Base-by-base conservation (phyloP, 2,888 invertebrate species). In the Cosmia pyralina region DNA sequence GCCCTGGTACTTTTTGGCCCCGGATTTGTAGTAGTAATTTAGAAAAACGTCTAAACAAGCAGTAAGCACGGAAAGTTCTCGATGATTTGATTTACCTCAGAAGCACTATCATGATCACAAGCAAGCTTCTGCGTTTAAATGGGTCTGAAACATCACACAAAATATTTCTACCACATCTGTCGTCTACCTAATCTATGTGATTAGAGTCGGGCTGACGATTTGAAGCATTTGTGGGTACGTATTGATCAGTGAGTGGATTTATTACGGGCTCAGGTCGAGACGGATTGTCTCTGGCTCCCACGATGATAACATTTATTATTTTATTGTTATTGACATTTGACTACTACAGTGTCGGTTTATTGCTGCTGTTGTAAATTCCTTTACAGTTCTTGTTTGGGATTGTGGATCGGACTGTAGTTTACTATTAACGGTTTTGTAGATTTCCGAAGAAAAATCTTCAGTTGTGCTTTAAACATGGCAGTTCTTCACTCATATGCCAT, bases 241-340 rank as follows among this genome's bases (percentile, higher is more conserved):
- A 94, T 94, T 93, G 94, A 93, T 93, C 89, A 88, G 82, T 90
- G 88, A 94, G 93, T 93, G 93, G 94, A 94, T 94, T 93, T 93
- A 93, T 93, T 91, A 93, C 87, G 88, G 69, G 87, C 90, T 87
- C 87, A 83, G 87, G 64, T 86, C 83, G 77, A 78, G 86, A 88
- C 86, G 83, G 85, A 88, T 88, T 88, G 88, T 85, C 81, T 81
- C 79, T 69, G 62, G 57, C 82, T 93, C 93, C 89, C 94, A 94
- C 93, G 92, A 82, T 82, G 86, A 89, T 90, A 87, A 88, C 86
- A 78, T 84, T 85, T 84, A 86, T 86, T 85, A 73, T 85, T 88
- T 85, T 84, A 86, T 86, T 85, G 75, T 85, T 88, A 87, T 87
- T 86, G 88, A 87, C 86, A 76, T 85, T 83, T 87, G 75, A 79